Base-by-base conservation (phyloP, 2,113 vertebrate species). In the Alethe diademata region DNA sequence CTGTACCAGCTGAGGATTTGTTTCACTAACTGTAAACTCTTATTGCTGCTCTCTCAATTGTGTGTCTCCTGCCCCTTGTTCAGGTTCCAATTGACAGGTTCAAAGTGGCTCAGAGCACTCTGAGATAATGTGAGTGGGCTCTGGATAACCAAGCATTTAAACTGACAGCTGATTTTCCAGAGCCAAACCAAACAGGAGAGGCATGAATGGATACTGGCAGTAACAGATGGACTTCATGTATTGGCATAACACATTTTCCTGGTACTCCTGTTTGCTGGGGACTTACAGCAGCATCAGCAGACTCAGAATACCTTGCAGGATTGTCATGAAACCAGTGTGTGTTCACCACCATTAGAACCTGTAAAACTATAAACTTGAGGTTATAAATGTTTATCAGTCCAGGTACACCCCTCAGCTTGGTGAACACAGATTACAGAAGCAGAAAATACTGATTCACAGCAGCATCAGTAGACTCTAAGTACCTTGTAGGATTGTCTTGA, bases 81-180 rank as follows among this genome's bases (percentile, higher is more conserved):
- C 61, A 75, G 71, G 82, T 50, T 88, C 86, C 83, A 93, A 33
- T 66, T 74, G 88, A 79, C 82, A 83, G 36, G 71, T 91, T 94
- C 38, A 72, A 70, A 94, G 96, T 65, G 73, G 69, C 94, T 92
- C 23, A 31, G 79, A 64, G 67, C 85, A 43, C 81, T 66, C 74
- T 66, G 79, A 87, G 79, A 11, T 72, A 58, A 80, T 20, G 11
- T 3, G 56, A 70, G 45, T 51, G 45, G 75, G 73, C 79, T 96
- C 92, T 43, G 58, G 83, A 43, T 50, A 75, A 73, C 23, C 19
- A 45, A 74, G 74, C 65, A 60, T 66, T 94, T 84, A 40, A 84
- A 35, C 42, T 66, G 83, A 74, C 66, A 88, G 91, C 90, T 94
- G 79, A 65, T 60, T 85, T 57, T 26, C 12, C 53, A 74, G 42